phyloP scores from a whole-genome alignment of 1,140 invertebrate species.

The Micrasema longulum region DNA sequence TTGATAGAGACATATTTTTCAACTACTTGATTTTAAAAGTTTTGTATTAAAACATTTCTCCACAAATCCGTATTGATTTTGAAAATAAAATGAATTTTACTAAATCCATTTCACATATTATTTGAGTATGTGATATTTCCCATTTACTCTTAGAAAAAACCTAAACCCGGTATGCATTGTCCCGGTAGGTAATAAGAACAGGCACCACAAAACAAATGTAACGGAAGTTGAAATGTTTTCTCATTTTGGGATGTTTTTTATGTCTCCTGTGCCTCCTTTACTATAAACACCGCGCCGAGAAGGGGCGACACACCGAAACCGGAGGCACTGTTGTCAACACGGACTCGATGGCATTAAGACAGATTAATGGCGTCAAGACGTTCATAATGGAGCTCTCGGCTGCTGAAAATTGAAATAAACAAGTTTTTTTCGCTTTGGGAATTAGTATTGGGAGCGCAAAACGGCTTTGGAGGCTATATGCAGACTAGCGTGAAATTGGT shows the following conservation, averaged over 20 bases:
- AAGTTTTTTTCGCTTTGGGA: slow-evolving; percentile 41
- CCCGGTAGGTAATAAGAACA: background rate
- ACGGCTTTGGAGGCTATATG: slow-evolving; percentile 1
- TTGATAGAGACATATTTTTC: no score
- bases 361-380: slow-evolving; percentile 54
- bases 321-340: slow-evolving; percentile 50
- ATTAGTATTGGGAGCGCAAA: slow-evolving; percentile 6
- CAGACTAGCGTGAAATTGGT: slow-evolving; percentile 9
- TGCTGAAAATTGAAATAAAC: slow-evolving; percentile 52
- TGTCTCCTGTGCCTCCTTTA: background rate
- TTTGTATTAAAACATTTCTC: no score
- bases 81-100: no score
- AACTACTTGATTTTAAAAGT: no score
- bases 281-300: background rate
- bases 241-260: slow-evolving; percentile 4
- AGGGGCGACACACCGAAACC: background rate
- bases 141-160: no score
- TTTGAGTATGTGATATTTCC: no score
- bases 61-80: no score
- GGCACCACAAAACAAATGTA: background rate
- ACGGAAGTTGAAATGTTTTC: slow-evolving; percentile 10
- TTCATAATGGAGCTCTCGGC: slow-evolving; percentile 46
- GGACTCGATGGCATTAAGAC: slow-evolving; percentile 50
- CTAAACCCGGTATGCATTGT: background rate
- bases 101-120: no score